Percentiles rank a stretch among this genome's conserved stretches.
Conservation (phyloP, 2,797 vertebrate genomes). For the Philypnodon macrostomus region DNA sequence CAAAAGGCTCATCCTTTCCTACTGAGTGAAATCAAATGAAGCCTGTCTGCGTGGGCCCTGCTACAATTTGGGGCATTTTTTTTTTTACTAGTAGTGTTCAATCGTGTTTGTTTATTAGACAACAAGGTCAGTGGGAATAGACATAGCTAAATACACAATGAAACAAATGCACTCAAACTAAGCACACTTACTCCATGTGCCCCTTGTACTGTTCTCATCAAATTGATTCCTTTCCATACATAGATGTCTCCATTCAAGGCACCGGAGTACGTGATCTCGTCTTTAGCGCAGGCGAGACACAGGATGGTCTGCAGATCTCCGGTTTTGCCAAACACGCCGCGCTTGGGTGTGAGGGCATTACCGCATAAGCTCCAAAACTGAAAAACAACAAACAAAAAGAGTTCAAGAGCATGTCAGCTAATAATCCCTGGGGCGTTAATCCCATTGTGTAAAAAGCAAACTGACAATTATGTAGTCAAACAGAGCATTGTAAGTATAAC, state of each 20-base stretch:
- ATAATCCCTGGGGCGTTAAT: conserved; percentile 65
- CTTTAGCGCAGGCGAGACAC: conserved; percentile 94
- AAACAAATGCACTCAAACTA: conserved; percentile 19
- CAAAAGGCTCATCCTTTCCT: conserved; percentile 71
- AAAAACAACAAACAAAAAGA: conserved; percentile 65
- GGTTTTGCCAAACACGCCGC: conserved; percentile 95
- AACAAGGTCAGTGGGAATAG: neutral
- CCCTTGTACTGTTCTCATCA: conserved; percentile 92
- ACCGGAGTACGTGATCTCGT: conserved; percentile 96
- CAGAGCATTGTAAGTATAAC: no score
- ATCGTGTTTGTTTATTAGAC: conserved; percentile 8
- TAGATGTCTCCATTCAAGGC: conserved; percentile 97
- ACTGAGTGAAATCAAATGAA: conserved; percentile 54
- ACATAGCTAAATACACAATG: neutral
- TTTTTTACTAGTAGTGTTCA: conserved; percentile 23
- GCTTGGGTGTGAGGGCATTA: conserved; percentile 94
- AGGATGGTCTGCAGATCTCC: conserved; percentile 98
- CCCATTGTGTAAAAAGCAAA: conserved; percentile 50
- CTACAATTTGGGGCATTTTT: conserved; percentile 14
- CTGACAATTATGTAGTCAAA: conserved; percentile 49
- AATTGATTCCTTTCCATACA: conserved; percentile 95
- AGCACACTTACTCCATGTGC: conserved; percentile 87
- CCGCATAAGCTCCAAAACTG: conserved; percentile 99
- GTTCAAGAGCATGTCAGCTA: conserved; percentile 52
- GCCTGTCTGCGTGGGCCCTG: conserved; percentile 23